Conservation (phyloP, 2,113 vertebrate genomes). For the Boulengeromyrus knoepffleri region DNA sequence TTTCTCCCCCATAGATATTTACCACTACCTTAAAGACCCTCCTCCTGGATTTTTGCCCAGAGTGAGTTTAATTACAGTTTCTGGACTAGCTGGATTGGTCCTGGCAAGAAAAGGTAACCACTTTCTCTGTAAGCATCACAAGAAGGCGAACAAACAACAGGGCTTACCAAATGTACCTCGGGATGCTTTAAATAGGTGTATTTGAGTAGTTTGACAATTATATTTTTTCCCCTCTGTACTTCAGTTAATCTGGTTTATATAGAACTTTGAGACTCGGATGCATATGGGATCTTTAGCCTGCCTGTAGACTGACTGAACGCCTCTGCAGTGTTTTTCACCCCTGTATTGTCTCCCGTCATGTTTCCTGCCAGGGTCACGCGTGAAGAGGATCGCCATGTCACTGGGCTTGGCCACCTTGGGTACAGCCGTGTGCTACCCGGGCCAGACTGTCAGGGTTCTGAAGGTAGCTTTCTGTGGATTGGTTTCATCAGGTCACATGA, state of each 20-base stretch:
- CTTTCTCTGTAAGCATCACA: not conserved
- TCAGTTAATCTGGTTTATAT: not conserved
- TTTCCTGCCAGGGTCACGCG: conserved; percentile 61
- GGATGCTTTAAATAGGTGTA: not conserved
- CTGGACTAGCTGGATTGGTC: conserved; percentile 71
- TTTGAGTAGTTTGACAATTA: not conserved
- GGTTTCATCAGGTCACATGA: too few relatives aligned
- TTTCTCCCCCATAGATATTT: conserved; percentile 60
- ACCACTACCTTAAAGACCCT: conserved; percentile 77
- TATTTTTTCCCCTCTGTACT: not conserved
- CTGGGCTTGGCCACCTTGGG: conserved; percentile 68
- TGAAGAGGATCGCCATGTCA: conserved; percentile 70
- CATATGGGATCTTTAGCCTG: not conserved
- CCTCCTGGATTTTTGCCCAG: conserved; percentile 77
- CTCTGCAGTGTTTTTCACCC: not conserved
- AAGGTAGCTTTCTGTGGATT: conserved; percentile 60
- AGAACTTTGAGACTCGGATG: not conserved
- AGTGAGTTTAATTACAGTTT: conserved; percentile 67
- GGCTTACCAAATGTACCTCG: not conserved
- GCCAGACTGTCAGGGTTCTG: conserved; percentile 67
- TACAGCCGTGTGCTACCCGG: conserved; percentile 77
- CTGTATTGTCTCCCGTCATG: not conserved
- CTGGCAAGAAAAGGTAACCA: conserved; percentile 73
- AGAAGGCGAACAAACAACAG: not conserved
- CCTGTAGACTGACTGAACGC: not conserved